Evolutionary conservation across 2,113 vertebrate genomes (phyloP), one percentile per base, ranked within the genome.

Genomic region (Vulpes ferrilata): DNA sequence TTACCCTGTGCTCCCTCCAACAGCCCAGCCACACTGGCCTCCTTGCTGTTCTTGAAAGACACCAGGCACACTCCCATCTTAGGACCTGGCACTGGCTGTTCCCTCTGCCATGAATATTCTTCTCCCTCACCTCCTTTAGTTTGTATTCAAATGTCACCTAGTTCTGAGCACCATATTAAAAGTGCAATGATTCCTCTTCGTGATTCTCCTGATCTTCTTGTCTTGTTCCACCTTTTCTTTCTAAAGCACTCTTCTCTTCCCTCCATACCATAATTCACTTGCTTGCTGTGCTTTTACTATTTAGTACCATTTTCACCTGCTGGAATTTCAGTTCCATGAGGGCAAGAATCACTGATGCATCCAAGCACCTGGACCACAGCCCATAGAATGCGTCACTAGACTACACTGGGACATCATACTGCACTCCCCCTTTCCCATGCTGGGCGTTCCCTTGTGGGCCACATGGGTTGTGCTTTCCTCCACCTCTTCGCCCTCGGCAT

Each of bases 391-490:
- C 15, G 6, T n/a, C 15, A 13, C 51, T 10, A 35, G 87, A 4
- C 48, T 3, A 1, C 12, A 20, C 20, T n/a, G 22, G 25, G 62
- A 30, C 27, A 7, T 38, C 78, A 23, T 32, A 55, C 22, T 27
- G 22, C 55, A 11, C 9, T 7, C 17, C 32, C 38, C n/a, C 0
- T 0, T 62, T 90, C 65, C 43, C 11, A 0, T 0, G 2, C 35
- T 3, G 22, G n/a, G 16, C 11, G 48, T 59, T 80, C 25, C 20
- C 1, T 6, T 43, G n/a, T 38, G 25, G n/a, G 86, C 35, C 32
- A 7, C 7, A 25, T 35, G 51, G 35, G 16, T 11, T 12, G 12
- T 71, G n/a, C 23, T 38, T 23, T 48, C n/a, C 32, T 9, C 27
- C 10, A 0, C 32, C 32, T 32, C 55, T 64, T 23, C 20, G 2